These are phyloP conservation scores for Lasiurus cinereus DNA, from an alignment of 2,113 vertebrate genomes.

Conservation along the genomic window DNA sequence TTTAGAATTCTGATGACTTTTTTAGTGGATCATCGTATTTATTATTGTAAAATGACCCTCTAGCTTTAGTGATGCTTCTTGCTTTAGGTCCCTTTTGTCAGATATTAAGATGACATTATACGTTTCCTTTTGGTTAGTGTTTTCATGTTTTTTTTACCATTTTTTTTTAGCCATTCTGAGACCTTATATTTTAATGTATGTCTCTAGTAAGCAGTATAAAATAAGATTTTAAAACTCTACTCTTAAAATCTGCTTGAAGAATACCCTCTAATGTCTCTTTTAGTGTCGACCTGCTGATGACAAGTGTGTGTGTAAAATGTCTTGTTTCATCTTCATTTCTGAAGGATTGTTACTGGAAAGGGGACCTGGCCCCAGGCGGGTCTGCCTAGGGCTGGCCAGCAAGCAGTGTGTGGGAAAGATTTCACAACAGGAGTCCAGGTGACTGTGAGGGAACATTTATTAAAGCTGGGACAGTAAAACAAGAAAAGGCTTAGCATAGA, in stretches of 20 bases:
- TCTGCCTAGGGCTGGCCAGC: no score
- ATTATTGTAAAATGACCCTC: background rate
- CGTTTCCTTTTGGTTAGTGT: background rate
- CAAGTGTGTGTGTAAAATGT: background rate
- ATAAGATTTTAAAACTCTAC: background rate
- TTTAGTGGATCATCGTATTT: background rate
- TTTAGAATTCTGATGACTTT: background rate
- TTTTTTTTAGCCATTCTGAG: background rate
- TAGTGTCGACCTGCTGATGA: background rate
- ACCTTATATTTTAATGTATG: background rate
- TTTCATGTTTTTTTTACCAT: background rate
- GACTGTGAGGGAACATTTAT: no score
- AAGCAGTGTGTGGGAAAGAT: no score
- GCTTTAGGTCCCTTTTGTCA: constrained; percentile 11
- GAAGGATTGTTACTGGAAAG: background rate
- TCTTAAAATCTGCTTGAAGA: background rate
- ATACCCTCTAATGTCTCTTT: background rate
- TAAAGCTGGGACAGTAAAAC: no score
- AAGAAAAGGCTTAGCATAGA: no score
- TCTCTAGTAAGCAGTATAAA: background rate
- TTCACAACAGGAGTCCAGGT: no score
- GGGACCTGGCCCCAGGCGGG: no score
- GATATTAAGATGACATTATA: background rate
- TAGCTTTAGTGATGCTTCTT: background rate
- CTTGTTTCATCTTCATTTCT: background rate